Evolutionary conservation across 2,113 vertebrate species (phyloP).

Genomic region (Xiphias gladius): DNA sequence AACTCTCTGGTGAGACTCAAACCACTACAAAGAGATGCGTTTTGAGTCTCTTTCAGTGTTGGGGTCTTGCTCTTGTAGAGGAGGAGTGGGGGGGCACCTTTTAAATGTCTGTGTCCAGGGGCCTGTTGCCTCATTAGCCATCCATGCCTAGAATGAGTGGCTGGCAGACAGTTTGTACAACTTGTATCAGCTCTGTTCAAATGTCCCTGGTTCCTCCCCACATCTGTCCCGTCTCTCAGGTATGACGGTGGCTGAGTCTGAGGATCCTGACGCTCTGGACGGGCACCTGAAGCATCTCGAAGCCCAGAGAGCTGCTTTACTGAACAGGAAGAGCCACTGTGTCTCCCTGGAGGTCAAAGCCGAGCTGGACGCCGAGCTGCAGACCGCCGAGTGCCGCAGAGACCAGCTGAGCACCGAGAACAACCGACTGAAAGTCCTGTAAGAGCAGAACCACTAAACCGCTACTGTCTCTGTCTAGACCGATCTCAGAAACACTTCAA

Average conservation of each 20-base stretch:
- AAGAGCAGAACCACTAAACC: slow-evolving; percentile 18
- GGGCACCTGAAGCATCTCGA: slow-evolving; percentile 75
- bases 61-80: too few relatives aligned
- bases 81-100: too few relatives aligned
- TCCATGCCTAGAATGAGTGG: not conserved
- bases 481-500: not conserved
- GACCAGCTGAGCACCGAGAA: slow-evolving; percentile 77
- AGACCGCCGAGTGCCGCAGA: slow-evolving; percentile 57
- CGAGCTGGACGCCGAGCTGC: slow-evolving; percentile 77
- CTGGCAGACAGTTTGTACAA: too few relatives aligned
- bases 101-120: too few relatives aligned
- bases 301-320: slow-evolving; percentile 65
- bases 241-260: slow-evolving; percentile 76
- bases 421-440: slow-evolving; percentile 78
- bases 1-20: too few relatives aligned
- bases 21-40: too few relatives aligned
- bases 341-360: slow-evolving; percentile 76
- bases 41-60: too few relatives aligned
- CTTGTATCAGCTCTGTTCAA: too few relatives aligned
- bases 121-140: not conserved
- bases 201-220: too few relatives aligned
- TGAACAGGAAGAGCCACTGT: slow-evolving; percentile 69
- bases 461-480: not conserved
- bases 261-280: slow-evolving; percentile 76
- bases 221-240: slow-evolving; percentile 66